Conservation (phyloP, 2,797 vertebrate genomes). For the Tamandua tetradactyla region DNA sequence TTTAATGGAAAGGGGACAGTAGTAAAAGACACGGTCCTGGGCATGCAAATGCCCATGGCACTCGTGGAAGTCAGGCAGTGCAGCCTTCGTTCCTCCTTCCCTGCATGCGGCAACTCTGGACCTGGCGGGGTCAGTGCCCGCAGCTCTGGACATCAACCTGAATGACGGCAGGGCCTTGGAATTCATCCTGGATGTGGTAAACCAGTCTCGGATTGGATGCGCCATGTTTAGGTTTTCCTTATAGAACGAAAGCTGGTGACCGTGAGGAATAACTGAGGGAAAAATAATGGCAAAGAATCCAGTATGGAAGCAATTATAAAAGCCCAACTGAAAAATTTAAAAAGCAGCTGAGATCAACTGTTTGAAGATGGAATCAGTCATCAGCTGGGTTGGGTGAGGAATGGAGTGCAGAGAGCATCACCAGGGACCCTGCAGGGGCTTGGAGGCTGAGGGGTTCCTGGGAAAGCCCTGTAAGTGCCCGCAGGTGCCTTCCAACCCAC, state of each 20-base stretch:
- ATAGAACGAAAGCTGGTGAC: not conserved
- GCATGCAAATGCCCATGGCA: not conserved
- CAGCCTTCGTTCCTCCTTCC: too few species aligned
- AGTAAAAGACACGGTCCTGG: not conserved
- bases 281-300: not conserved
- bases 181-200: not conserved
- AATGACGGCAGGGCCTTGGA: not conserved
- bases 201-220: not conserved
- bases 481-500: not conserved
- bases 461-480: not conserved
- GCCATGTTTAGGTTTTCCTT: not conserved
- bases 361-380: not conserved
- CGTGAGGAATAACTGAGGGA: not conserved
- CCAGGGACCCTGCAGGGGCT: not conserved
- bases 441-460: not conserved
- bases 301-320: not conserved
- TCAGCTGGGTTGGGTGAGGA: not conserved
- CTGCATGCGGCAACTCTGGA: too few species aligned
- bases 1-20: not conserved
- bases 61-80: not conserved
- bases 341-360: not conserved
- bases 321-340: not conserved
- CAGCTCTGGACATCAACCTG: too few species aligned
- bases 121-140: too few species aligned
- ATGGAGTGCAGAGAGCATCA: not conserved